phyloP scores from a whole-genome alignment of 2,888 invertebrate genomes.

The Drosophila ezoana region DNA sequence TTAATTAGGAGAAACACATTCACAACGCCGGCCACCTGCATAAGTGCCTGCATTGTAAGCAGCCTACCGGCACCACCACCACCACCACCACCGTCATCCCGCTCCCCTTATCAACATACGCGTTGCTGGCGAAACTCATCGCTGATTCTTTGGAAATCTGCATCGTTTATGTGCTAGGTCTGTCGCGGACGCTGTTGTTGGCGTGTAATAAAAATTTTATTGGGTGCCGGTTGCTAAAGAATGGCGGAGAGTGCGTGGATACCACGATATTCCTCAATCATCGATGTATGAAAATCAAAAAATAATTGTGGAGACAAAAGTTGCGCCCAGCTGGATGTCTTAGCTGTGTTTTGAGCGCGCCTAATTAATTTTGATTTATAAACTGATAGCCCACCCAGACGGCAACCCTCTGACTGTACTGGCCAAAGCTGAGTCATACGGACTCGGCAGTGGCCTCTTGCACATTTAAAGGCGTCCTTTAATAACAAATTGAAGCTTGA shows the following conservation, averaged over 20 bases:
- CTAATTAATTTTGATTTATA: conserved; percentile 70
- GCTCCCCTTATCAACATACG: background rate
- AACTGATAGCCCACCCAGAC: conserved; percentile 54
- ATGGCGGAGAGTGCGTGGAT: background rate
- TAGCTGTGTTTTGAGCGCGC: conserved; percentile 45
- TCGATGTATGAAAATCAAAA: conserved; percentile 54
- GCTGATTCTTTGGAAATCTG: conserved; percentile 55
- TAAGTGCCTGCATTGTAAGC: background rate
- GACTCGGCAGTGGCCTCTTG: background rate
- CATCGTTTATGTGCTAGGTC: conserved; percentile 62
- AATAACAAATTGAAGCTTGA: conserved; percentile 57
- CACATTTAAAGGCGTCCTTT: conserved; percentile 1
- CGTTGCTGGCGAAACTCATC: background rate
- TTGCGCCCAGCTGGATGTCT: conserved; percentile 54
- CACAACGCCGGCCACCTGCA: conserved; percentile 34
- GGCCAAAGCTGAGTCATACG: conserved; percentile 40
- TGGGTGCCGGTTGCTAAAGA: conserved; percentile 42
- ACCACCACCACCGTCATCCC: background rate
- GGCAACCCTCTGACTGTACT: background rate
- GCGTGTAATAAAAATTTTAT: conserved; percentile 73
- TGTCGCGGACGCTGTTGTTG: conserved; percentile 26
- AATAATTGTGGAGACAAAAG: conserved; percentile 38
- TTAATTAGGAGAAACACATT: conserved; percentile 72
- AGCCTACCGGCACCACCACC: background rate
- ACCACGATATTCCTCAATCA: conserved; percentile 43